Evolutionary conservation across 2,113 vertebrate genomes (phyloP).

Genomic region (Hassar affinis): DNA sequence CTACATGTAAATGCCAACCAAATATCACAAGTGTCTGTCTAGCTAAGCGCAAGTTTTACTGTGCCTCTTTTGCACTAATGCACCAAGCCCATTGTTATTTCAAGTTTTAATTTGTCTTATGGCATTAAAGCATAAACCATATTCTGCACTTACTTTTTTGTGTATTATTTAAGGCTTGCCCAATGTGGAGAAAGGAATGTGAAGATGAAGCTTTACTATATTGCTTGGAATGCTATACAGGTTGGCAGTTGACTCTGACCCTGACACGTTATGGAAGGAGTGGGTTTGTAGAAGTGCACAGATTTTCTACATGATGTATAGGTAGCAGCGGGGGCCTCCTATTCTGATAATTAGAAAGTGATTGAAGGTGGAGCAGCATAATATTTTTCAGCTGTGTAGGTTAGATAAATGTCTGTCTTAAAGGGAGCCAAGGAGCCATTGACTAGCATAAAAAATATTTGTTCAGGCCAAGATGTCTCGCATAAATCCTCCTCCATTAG

Average conservation of each 20-base stretch:
- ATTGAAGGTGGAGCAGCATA: conserved; percentile 25
- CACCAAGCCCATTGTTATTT: conserved; percentile 12
- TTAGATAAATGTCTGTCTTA: conserved; percentile 39
- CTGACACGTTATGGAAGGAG: not conserved
- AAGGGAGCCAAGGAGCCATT: conserved; percentile 35
- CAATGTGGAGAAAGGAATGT: not conserved
- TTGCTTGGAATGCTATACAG: not conserved
- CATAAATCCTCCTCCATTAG: conserved; percentile 52
- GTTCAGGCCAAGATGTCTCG: conserved; percentile 31
- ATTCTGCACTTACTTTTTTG: not conserved
- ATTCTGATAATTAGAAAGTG: conserved; percentile 49
- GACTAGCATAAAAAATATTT: conserved; percentile 48
- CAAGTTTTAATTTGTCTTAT: not conserved
- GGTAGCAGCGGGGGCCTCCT: not conserved
- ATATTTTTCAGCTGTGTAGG: conserved; percentile 4
- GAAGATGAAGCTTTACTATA: too few species aligned
- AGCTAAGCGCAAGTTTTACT: conserved; percentile 2
- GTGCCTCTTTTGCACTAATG: conserved; percentile 14
- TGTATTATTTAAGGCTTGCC: not conserved
- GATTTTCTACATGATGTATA: conserved; percentile 21
- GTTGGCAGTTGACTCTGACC: not conserved
- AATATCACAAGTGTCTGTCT: conserved; percentile 52
- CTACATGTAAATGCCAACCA: conserved; percentile 55
- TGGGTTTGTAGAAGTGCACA: conserved; percentile 2
- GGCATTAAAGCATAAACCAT: conserved; percentile 7